Conservation (phyloP, 2,888 invertebrate genomes). For the Choristoneura rosaceana region DNA sequence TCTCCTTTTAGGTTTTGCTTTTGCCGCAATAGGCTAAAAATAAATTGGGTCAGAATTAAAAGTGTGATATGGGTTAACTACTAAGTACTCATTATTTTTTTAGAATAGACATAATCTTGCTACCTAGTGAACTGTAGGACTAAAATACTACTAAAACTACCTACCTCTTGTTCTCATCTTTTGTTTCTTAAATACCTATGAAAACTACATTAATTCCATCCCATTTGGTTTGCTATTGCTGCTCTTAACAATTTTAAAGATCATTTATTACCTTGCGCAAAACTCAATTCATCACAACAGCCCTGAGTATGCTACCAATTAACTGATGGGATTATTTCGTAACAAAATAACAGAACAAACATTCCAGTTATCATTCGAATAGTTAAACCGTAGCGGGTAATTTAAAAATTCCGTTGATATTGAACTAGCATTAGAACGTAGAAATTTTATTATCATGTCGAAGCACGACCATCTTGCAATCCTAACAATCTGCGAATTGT, state of each 20-base stretch:
- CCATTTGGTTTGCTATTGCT: not conserved
- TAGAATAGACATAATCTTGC: too few species aligned
- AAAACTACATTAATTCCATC: not conserved
- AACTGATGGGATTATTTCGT: slow-evolving; percentile 54
- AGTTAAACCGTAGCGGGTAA: slow-evolving; percentile 13
- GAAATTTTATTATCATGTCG: slow-evolving; percentile 7
- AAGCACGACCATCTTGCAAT: slow-evolving; percentile 3
- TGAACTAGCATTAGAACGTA: not conserved
- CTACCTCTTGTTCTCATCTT: not conserved
- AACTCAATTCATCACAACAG: slow-evolving; percentile 53
- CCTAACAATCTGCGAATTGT: not conserved
- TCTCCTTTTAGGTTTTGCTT: too few species aligned
- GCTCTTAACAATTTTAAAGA: slow-evolving; percentile 16
- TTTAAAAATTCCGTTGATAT: slow-evolving; percentile 10
- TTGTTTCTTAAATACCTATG: not conserved
- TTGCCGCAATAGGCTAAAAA: too few species aligned
- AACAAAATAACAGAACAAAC: slow-evolving; percentile 57
- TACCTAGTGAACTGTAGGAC: too few species aligned
- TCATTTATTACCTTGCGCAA: slow-evolving; percentile 46
- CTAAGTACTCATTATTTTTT: too few species aligned
- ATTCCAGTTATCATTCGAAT: slow-evolving; percentile 63
- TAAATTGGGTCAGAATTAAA: too few species aligned
- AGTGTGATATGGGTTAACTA: too few species aligned
- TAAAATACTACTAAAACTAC: too few species aligned
- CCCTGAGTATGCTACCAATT: slow-evolving; percentile 56